These are phyloP conservation scores for Monopterus albus DNA, from an alignment of 2,113 vertebrate genomes.

Conservation along the genomic window DNA sequence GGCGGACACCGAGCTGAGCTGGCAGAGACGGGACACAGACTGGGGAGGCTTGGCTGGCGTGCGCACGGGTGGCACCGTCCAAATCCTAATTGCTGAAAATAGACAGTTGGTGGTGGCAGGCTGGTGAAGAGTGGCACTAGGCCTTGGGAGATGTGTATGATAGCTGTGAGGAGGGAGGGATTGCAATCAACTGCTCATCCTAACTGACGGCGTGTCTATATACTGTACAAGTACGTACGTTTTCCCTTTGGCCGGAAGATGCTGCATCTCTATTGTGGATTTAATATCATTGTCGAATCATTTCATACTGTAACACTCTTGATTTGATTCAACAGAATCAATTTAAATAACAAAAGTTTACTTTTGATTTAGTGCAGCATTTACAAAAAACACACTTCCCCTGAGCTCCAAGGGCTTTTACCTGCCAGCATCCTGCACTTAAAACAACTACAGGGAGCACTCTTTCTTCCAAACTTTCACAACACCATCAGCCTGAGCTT, in stretches of 20 bases:
- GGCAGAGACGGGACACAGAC: constrained; percentile 48
- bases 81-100: constrained; percentile 77
- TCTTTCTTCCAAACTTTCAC: constrained; percentile 19
- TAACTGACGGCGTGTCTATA: background rate
- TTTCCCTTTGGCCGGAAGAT: constrained; percentile 7
- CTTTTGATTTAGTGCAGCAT: constrained; percentile 15
- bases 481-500: constrained; percentile 43
- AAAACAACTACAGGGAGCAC: constrained; percentile 5
- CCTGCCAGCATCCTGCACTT: constrained; percentile 25
- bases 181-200: constrained; percentile 11
- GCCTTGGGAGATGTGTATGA: constrained; percentile 28
- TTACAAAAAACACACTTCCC: constrained; percentile 4
- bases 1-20: constrained; percentile 41
- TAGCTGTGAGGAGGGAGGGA: constrained; percentile 21
- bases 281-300: background rate
- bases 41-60: constrained; percentile 50
- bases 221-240: constrained; percentile 8
- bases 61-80: constrained; percentile 44
- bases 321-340: constrained; percentile 20
- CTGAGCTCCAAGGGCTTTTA: background rate
- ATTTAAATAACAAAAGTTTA: background rate
- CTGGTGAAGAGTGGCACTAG: constrained; percentile 16
- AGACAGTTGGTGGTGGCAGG: constrained; percentile 63
- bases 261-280: background rate
- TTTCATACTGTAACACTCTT: background rate